Evolutionary conservation across 2,113 vertebrate genomes (phyloP).

Genomic region (Eudorcas thomsonii): DNA sequence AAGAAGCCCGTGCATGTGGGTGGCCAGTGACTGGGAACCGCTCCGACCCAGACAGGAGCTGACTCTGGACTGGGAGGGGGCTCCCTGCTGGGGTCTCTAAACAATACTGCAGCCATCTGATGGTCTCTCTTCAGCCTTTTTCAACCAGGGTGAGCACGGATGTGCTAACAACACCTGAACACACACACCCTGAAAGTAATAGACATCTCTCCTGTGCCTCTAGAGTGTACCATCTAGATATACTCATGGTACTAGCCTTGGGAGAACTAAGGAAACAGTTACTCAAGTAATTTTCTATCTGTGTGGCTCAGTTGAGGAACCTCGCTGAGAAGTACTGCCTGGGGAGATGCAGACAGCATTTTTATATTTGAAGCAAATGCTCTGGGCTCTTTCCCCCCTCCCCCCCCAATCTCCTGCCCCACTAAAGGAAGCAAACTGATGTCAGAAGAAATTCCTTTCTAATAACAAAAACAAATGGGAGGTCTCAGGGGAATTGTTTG

Average conservation of each 20-base stretch:
- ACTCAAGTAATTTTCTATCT: background rate
- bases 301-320: background rate
- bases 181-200: background rate
- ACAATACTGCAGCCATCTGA: background rate
- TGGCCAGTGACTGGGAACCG: background rate
- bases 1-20: background rate
- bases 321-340: background rate
- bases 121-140: background rate
- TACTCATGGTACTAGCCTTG: background rate
- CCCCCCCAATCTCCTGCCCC: background rate
- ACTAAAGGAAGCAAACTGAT: slow-evolving; percentile 67
- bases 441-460: slow-evolving; percentile 72
- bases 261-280: slow-evolving; percentile 16
- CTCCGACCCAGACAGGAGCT: background rate
- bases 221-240: background rate
- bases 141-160: background rate
- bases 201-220: background rate
- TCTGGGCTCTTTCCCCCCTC: background rate
- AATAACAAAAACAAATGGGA: slow-evolving; percentile 72
- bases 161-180: background rate
- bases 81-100: background rate
- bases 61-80: background rate
- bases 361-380: slow-evolving; percentile 5
- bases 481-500: background rate
- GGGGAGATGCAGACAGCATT: background rate